phyloP scores from a whole-genome alignment of 2,797 vertebrate genomes.

The Anisognathus igniventris region DNA sequence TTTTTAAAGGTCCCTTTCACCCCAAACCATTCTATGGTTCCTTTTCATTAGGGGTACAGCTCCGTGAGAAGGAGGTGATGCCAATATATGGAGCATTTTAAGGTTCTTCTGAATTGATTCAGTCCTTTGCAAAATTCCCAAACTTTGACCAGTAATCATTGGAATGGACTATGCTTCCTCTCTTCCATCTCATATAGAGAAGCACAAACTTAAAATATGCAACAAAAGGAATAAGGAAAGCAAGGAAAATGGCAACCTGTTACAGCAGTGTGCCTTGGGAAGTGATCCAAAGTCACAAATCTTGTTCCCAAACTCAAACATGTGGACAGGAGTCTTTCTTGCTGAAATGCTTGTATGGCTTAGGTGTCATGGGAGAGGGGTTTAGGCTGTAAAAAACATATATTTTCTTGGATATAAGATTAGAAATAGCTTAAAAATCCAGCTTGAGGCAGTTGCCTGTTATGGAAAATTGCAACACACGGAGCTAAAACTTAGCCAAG shows the following conservation, averaged over 20 bases:
- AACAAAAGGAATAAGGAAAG: not conserved
- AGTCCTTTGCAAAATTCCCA: not conserved
- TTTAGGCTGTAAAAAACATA: not conserved
- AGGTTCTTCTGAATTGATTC: not conserved
- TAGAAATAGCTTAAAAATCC: not conserved
- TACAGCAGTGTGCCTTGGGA: not conserved
- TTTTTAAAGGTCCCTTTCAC: not conserved
- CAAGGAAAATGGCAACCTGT: not conserved
- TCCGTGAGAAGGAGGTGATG: not conserved
- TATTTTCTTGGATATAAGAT: not conserved
- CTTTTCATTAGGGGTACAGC: not conserved
- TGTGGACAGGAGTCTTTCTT: accelerated
- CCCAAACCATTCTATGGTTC: not conserved
- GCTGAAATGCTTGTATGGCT: not conserved
- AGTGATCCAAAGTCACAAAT: not conserved
- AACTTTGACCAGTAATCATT: not conserved
- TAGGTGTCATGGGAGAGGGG: not conserved
- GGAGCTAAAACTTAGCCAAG: not conserved
- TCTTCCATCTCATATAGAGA: not conserved
- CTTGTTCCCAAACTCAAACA: not conserved
- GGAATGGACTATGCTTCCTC: not conserved
- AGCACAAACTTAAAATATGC: not conserved
- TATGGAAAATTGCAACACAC: not conserved
- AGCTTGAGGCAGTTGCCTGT: not conserved
- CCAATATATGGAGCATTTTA: not conserved